Evolutionary conservation across 2,888 invertebrate species (phyloP), one percentile per base, ranked within the genome.

Genomic region (Amphipyra tragopoginis): DNA sequence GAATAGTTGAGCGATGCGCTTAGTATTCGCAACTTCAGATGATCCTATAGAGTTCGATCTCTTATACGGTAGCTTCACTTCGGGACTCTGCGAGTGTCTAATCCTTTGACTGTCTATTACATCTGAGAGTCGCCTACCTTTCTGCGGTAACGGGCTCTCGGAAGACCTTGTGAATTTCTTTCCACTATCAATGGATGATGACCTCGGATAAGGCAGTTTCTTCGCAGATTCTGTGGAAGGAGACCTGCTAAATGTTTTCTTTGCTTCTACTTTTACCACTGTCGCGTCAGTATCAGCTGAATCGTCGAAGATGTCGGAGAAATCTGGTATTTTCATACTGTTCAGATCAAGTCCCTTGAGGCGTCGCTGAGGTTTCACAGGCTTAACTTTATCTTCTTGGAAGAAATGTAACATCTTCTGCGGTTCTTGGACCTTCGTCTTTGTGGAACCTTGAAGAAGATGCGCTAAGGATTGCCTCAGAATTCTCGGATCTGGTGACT

Each of bases 1-100:
- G 49, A 93, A 93, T 14, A 92, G 70, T 65, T 91, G 86, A 4
- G 90, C 90, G 44, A 93, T 92, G 1, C 90, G 88, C 54, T 81
- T 86, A 0, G 91, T 91, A 54, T 87, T 90, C 0, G 84, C 75
- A 2, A 82, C 59, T 73, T 92, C 92, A 0, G 84, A 67, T 0
- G 87, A 80, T 3, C 86, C 92, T 21, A 91, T 75, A 0, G 93
- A 93, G 65, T 88, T 88, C 0, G 93, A 90, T 7, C 91, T 84
- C 33, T 82, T 86, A 9, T 84, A 75, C 5, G 67, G 50, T 1
- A 63, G 1, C 29, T 66, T 47, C 0, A 75, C 64, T 42, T 90
- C 89, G 0, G 90, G 89, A 58, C 90, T 90, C 42, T 85, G 82
- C 1, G 90, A 90, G 43, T 83, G 77, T 8, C 87, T 81, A 6